Conservation (phyloP, 2,113 vertebrate species). For the Choloepus hoffmanni region DNA sequence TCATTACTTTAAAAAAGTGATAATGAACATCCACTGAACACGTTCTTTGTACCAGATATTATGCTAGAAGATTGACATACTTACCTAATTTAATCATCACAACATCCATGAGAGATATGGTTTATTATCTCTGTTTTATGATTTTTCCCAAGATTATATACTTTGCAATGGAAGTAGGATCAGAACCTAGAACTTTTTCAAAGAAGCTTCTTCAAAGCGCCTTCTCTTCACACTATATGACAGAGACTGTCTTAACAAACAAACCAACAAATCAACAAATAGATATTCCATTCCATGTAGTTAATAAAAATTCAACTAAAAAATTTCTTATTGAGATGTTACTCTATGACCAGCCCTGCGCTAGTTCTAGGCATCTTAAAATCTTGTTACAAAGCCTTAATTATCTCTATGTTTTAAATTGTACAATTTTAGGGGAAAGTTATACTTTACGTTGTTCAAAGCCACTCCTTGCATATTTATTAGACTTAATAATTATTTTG, state of each 20-base stretch:
- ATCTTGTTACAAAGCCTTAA: neutral
- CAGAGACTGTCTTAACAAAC: neutral
- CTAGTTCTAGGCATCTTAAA: neutral
- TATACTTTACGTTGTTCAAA: conserved; percentile 18
- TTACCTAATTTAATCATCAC: conserved; percentile 1
- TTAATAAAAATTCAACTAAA: conserved; percentile 15
- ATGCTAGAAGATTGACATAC: neutral
- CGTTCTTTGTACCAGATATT: neutral
- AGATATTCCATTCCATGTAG: neutral
- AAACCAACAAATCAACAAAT: neutral
- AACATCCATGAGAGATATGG: neutral
- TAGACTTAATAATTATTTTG: conserved; percentile 56
- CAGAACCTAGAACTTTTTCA: neutral
- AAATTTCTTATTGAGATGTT: neutral
- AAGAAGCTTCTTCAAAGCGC: neutral
- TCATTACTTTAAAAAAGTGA: neutral
- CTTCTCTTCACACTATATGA: neutral
- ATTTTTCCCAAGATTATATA: neutral
- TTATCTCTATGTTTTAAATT: conserved; percentile 16
- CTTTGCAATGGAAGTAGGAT: neutral
- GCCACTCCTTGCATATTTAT: neutral
- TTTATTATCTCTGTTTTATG: conserved; percentile 33
- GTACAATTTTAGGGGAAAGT: neutral
- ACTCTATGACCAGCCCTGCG: neutral
- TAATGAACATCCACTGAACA: neutral